phyloP scores from a whole-genome alignment of 2,797 vertebrate species.

The Leucoraja ocellata region DNA sequence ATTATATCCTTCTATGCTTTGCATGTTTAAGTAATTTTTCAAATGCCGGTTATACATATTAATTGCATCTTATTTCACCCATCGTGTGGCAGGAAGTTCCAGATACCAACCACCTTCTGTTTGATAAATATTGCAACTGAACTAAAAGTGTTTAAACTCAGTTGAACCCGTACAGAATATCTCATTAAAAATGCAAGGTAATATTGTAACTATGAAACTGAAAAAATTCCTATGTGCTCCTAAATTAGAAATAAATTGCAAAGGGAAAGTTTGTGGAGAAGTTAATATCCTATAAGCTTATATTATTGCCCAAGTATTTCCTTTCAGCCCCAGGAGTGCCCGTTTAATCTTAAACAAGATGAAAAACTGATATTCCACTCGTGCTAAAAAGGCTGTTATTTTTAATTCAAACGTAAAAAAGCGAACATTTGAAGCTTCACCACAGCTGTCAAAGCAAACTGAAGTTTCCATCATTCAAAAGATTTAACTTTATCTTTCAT shows the following conservation, averaged over 20 bases:
- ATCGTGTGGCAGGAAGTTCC: too few species aligned
- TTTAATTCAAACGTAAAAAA: constrained; percentile 27
- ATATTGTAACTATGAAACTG: not conserved
- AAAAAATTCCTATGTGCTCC: not conserved
- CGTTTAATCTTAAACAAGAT: not conserved
- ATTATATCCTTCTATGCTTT: too few species aligned
- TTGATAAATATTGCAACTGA: not conserved
- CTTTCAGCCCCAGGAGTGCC: not conserved
- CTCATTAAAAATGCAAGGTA: not conserved
- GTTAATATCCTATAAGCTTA: not conserved
- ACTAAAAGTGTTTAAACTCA: not conserved
- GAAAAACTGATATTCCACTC: not conserved
- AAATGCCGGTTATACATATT: too few species aligned
- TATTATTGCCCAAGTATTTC: not conserved
- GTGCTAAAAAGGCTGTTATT: not conserved
- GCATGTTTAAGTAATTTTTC: too few species aligned
- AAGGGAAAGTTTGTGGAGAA: not conserved
- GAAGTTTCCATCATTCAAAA: constrained; percentile 7
- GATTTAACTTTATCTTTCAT: not conserved
- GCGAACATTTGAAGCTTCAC: too few species aligned
- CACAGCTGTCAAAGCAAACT: not conserved
- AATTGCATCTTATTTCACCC: too few species aligned
- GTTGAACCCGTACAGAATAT: not conserved
- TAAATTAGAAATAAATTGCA: not conserved
- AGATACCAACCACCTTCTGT: too few species aligned